Base-by-base conservation (phyloP, 2,797 vertebrate genomes). In the Gadopsis bispinosus region DNA sequence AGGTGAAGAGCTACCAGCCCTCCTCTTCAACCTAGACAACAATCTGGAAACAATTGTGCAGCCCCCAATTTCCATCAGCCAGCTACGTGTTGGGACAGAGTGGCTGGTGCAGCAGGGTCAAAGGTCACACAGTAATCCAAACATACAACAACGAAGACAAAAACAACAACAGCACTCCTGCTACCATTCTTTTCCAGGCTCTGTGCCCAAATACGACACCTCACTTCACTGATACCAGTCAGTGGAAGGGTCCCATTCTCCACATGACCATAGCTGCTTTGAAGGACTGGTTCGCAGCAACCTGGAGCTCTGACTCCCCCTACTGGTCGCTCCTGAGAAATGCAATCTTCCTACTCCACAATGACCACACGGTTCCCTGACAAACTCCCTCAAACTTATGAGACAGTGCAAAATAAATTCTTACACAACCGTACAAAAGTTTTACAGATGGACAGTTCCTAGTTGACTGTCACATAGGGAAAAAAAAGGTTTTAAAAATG, bases 11-110 rank as follows among this genome's bases (percentile, higher is more conserved):
- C 26, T 26, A 26, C 35, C 35, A 37, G 35, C 35, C 9, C 35
- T 39, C 17, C 29, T 58, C 29, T 48, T 41, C n/a, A 50, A 39
- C 11, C 39, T 14, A 37, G 53, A 45, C 45, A 72, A 88, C 90
- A 87, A 93, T 96, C 96, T 97, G 97, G 96, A 97, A 97, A 87
- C 95, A 96, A 97, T 97, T 95, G 53, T 58, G 65, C 58, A 79
- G 88, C 87, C 93, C 95, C 93, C 91, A 92, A 39, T 39, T 95
- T 94, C 95, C 95, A 96, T 96, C 95, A 95, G 90, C 91, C 91
- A 89, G 91, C 87, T 96, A 94, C 96, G 96, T 96, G 96, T 96
- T 95, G 90, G 94, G 93, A 95, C 89, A 95, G 95, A 96, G 95
- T 93, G 93, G 84, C 85, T 84, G 87, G 95, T 95, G 94, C 94